These are phyloP conservation scores for Limenitis arthemis DNA, from an alignment of 2,888 invertebrate genomes.

Conservation along the genomic window DNA sequence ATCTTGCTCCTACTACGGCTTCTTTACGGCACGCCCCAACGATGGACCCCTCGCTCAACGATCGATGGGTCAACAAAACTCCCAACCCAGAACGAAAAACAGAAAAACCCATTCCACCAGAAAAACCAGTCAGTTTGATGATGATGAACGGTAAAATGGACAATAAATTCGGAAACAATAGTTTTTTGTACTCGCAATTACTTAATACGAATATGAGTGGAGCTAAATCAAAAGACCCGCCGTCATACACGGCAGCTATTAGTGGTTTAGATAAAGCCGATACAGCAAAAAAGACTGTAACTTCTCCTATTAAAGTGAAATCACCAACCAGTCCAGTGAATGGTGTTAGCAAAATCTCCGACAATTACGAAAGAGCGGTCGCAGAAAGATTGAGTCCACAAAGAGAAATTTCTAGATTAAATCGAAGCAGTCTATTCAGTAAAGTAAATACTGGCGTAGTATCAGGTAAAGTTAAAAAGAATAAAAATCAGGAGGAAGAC, in stretches of 20 bases:
- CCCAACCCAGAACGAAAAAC: conserved; percentile 47
- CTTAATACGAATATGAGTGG: conserved; percentile 40
- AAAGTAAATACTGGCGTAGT: conserved; percentile 63
- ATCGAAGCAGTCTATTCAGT: conserved; percentile 56
- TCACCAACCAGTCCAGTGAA: conserved; percentile 57
- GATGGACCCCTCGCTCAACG: conserved; percentile 45
- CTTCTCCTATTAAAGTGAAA: conserved; percentile 43
- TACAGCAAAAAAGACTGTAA: conserved; percentile 30
- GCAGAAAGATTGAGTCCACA: conserved; percentile 59
- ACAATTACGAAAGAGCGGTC: conserved; percentile 63
- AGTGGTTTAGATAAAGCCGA: conserved; percentile 42
- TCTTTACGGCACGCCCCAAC: conserved; percentile 22
- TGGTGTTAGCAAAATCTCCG: conserved; percentile 63
- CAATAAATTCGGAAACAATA: conserved; percentile 57
- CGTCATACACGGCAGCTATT: conserved; percentile 55
- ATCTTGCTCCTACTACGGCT: conserved; percentile 30
- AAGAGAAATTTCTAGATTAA: conserved; percentile 45
- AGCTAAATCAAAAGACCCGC: conserved; percentile 53
- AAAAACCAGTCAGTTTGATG: conserved; percentile 63
- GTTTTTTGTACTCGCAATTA: conserved; percentile 62
- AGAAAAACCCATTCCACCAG: conserved; percentile 63
- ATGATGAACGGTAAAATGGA: conserved; percentile 66
- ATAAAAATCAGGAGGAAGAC: conserved; percentile 47
- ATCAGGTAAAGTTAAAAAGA: conserved; percentile 48
- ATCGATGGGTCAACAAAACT: conserved; percentile 48